Base-by-base conservation (phyloP, 2,888 invertebrate species). In the Blastobasis adustella region DNA sequence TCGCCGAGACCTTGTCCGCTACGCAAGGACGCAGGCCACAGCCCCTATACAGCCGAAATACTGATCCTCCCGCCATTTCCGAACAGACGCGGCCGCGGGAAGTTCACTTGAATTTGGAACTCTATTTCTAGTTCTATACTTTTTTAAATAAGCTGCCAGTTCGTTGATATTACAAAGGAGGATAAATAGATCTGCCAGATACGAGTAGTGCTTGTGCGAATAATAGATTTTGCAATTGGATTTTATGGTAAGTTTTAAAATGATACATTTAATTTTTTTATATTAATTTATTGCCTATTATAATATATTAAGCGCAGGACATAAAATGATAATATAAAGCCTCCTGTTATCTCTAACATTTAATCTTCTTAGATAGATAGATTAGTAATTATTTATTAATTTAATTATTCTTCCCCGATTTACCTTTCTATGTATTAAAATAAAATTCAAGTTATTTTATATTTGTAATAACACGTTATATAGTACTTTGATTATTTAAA, bases 11-110 rank as follows among this genome's bases (percentile, higher is more conserved):
- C 87, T 87, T 87, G 86, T 73, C 68, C 73, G 69, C 81, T 64
- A 69, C 81, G 79, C 87, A 87, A 88, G 87, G 87, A 87, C 86
- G 73, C 81, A 79, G 82, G 87, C 86, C 86, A 73, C 81, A 79
- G 82, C 85, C 82, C 82, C 80, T 75, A 71, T 51, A 54, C 71
- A 72, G 74, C 76, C 41, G 41, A 79, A 74, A 63, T 23, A 23
- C 23, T 2, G 23, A 23, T 23, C 69, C 62, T 61, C 77, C 79
- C 73, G 77, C 79, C 86, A 87, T 84, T 83, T 79, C 73, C 72
- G 61, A 76, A 73, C 75, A 70, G 74, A 75, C 79, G 67, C 73
- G 70, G 62, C 63, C 72, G 75, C 79, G 76, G 75, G 74, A 76
- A 77, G 79, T 78, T 73, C 73, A 66, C 71, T 74, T 65, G 55